Base-by-base conservation (phyloP, 2,888 invertebrate genomes). In the Cheilosia vernalis region DNA sequence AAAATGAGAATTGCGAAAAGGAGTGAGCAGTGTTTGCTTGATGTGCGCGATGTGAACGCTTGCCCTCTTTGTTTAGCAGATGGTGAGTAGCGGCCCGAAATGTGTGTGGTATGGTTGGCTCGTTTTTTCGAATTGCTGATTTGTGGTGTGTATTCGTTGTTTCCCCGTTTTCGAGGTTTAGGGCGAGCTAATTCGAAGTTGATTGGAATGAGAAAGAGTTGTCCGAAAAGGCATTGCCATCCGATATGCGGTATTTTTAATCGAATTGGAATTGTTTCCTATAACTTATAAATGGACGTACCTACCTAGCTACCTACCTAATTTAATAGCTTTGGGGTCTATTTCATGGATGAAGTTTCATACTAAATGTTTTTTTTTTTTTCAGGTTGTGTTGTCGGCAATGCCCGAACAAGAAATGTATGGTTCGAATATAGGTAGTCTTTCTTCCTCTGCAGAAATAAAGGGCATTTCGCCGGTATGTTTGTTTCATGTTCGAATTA, bases 1-100 rank as follows among this genome's bases (percentile, higher is more conserved):
- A 82, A 85, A 80, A 77, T 85, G 87, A 80, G 83, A 79, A 69
- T 82, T 86, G 86, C 82, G 81, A 83, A 82, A 87, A 81, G 74
- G 85, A 76, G 85, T 80, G 74, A 84, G 80, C 66, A 80, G 80
- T 76, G 76, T 66, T 70, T 66, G 21, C 53, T 53, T 63, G 60
- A 17, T 51, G 21, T 70, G 49, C 55, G 76, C 51, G 24, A 42
- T 64, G 49, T 70, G 47, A 19, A 30, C 44, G 56, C 44, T 37
- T 55, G 69, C 44, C 67, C 44, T 63, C 61, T 78, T 67, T 69
- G 80, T 56, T 58, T 70, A 13, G 49, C 40, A 4, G 10, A 55
- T 42, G 56, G 61, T 58, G 44, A 47, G 73, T 78, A 63, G 83
- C 61, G 73, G 72, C 60, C 27, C 21, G 19, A 10, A 30, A 0